These are phyloP conservation scores for Crenuchus spilurus DNA, from an alignment of 2,797 vertebrate species.

Conservation along the genomic window DNA sequence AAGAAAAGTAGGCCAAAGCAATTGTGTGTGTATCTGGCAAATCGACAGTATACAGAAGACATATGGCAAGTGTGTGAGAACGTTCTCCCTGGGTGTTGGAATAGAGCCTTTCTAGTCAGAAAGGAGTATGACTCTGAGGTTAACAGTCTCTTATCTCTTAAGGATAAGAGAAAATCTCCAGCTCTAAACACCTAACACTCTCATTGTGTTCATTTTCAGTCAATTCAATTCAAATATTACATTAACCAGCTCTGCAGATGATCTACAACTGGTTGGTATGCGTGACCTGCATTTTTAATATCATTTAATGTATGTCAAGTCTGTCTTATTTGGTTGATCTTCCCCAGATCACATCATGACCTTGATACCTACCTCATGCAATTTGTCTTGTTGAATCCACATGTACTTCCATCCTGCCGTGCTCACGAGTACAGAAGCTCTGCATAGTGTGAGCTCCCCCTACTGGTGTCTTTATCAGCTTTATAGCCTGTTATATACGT, in stretches of 20 bases:
- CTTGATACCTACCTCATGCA: slow-evolving; percentile 33
- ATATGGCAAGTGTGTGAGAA: not conserved
- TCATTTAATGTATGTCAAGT: slow-evolving; percentile 11
- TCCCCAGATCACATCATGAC: slow-evolving; percentile 39
- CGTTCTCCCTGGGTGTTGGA: too few relatives aligned
- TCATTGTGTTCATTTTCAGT: not conserved
- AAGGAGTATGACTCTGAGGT: not conserved
- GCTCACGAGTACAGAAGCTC: not conserved
- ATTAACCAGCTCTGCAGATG: not conserved
- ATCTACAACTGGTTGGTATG: not conserved
- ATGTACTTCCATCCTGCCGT: slow-evolving; percentile 2
- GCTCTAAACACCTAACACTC: not conserved
- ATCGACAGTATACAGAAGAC: slow-evolving; percentile 1
- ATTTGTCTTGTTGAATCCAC: slow-evolving; percentile 13
- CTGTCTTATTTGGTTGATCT: slow-evolving; percentile 11
- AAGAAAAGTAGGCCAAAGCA: slow-evolving; percentile 72
- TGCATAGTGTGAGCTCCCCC: slow-evolving; percentile 42
- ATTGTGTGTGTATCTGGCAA: slow-evolving; percentile 46
- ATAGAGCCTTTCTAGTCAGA: not conserved
- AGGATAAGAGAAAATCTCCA: not conserved
- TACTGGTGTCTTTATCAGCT: slow-evolving; percentile 19
- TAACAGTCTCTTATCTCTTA: not conserved
- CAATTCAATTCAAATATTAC: not conserved
- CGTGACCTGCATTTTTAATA: slow-evolving; percentile 11
- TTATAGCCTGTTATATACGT: not conserved